A percentile compares a stretch with the other conserved stretches of the same genome.
Conservation (phyloP, 2,113 vertebrate species). For the Fregata magnificens region DNA sequence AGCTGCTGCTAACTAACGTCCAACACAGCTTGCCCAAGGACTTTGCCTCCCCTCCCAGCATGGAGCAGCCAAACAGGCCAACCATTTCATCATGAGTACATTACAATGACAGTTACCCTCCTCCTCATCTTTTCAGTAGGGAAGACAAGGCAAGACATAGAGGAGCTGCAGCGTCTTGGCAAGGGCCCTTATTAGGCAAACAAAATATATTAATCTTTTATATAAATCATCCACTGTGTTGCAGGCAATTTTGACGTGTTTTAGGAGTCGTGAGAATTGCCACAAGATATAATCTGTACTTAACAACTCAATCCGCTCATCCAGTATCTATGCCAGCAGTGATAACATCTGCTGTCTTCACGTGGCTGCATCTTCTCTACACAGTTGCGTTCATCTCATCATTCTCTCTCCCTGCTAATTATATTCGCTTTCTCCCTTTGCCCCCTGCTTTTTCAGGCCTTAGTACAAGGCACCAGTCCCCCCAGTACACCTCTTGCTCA, state of each 20-base stretch:
- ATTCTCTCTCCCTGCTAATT: background rate
- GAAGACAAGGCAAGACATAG: background rate
- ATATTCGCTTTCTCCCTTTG: background rate
- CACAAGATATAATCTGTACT: conserved; percentile 4
- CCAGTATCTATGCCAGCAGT: background rate
- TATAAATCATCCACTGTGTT: background rate
- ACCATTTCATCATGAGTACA: background rate
- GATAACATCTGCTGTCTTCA: background rate
- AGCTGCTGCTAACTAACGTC: background rate
- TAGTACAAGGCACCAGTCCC: background rate
- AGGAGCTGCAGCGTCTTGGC: background rate
- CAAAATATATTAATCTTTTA: background rate
- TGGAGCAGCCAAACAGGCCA: rapidly evolving
- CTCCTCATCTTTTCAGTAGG: background rate
- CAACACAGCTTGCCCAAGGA: background rate
- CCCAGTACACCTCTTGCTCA: background rate
- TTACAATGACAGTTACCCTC: background rate
- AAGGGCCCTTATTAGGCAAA: conserved; percentile 13
- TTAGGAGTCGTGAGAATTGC: background rate
- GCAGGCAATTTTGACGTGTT: background rate
- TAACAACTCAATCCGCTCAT: background rate
- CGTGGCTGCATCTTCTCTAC: background rate
- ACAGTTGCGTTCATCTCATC: rapidly evolving
- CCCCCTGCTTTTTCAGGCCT: background rate
- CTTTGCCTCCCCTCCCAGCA: background rate